These are phyloP conservation scores for Ichneumon xanthorius DNA, from an alignment of 2,888 invertebrate species.

Conservation along the genomic window DNA sequence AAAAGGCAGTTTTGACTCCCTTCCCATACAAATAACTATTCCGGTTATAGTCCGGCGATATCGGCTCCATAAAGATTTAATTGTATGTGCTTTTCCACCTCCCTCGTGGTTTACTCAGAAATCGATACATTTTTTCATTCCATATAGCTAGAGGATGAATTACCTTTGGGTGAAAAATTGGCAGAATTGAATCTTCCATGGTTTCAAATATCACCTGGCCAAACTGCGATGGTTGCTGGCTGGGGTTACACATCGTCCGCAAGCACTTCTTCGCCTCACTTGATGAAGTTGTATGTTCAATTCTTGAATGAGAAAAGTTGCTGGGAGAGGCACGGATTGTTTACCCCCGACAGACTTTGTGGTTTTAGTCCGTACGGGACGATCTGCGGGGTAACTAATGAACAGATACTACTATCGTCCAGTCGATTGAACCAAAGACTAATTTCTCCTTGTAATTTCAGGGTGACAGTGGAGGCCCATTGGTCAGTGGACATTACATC, in stretches of 20 bases:
- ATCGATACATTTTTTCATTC: background rate
- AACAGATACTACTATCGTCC: background rate
- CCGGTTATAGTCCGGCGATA: no score
- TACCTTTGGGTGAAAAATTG: background rate
- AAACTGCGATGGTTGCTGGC: background rate
- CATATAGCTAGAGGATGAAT: background rate
- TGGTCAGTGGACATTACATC: constrained; percentile 49
- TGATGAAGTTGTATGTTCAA: background rate
- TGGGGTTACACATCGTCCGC: constrained; percentile 10
- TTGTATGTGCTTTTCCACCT: no score
- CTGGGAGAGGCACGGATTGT: background rate
- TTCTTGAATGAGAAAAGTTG: background rate
- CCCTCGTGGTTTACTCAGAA: no score
- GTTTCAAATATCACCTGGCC: background rate
- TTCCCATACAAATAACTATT: no score
- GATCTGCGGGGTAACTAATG: constrained; percentile 1
- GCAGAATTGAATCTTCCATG: background rate
- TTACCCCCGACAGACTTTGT: background rate
- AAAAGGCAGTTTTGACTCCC: no score
- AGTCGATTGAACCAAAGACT: background rate
- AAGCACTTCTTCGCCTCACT: background rate
- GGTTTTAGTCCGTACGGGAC: background rate
- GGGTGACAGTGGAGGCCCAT: constrained; percentile 68
- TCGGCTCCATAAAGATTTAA: background rate
- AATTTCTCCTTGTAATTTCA: background rate